Base-by-base conservation (phyloP, 2,113 vertebrate species). In the Boulengerochromis microlepis region DNA sequence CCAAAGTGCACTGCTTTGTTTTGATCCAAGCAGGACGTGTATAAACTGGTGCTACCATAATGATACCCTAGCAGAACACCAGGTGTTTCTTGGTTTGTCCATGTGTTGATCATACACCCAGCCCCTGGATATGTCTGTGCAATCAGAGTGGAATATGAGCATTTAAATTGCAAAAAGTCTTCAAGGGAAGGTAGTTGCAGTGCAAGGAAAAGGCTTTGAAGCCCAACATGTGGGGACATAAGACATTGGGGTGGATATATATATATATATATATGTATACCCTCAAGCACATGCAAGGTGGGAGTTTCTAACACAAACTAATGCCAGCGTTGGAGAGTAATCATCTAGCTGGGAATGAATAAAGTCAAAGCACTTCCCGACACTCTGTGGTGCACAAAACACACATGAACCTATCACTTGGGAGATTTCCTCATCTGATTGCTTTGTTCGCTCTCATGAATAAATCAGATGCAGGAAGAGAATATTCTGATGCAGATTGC, bases 401-500 rank as follows among this genome's bases (percentile, higher is more conserved):
- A 91, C 91, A 94, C 92, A 94, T 87, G 81, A 90, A 88, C 81
- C 86, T 8, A 82, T 80, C 93, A 83, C 87, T 89, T 82, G 88
- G 84, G 92, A 93, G 89, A 94, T 92, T 94, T 92, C 74, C 87
- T 91, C 88, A 69, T 93, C 87, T 90, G 92, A 95, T 92, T 92
- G 90, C 92, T 95, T 95, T 94, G 93, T 95, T 91, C 86, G 45
- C 83, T 26, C 84, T 95, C 91, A 94, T 95, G 92, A 95, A 95
- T 95, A 95, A 93, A 94, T 93, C 91, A 94, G 82, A 86, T 50
- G 59, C 86, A 90, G 90, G 85, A 93, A 86, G 90, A 91, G 78
- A 90, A 92, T 89, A 89, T 89, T 93, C 85, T 64, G 83, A 89
- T 87, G 86, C 74, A 69, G 86, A 92, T 84, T 89, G 71, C 64